Conservation (phyloP, 1,140 invertebrate genomes). For the Agraylea sexmaculata region DNA sequence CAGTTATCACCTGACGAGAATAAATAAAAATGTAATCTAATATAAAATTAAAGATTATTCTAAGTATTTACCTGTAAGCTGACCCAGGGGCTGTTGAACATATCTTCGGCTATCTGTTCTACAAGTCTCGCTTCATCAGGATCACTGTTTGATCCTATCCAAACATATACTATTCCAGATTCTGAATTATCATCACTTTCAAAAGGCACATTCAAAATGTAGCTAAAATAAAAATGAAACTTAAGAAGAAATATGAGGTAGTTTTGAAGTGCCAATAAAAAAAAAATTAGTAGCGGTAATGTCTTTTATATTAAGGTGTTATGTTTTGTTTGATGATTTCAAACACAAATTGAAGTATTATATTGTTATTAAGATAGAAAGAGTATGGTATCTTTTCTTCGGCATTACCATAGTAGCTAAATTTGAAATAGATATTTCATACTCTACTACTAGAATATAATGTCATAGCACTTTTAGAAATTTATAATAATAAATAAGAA, state of each 20-base stretch:
- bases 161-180: constrained; percentile 92
- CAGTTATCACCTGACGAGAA: constrained; percentile 63
- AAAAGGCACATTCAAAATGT: constrained; percentile 92
- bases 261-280: too few species aligned
- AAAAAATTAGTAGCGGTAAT: too few species aligned
- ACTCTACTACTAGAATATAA: too few species aligned
- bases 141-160: constrained; percentile 87
- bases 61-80: constrained; percentile 51
- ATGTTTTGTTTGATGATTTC: too few species aligned
- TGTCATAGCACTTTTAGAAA: constrained; percentile 8
- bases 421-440: too few species aligned
- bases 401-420: too few species aligned
- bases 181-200: constrained; percentile 78
- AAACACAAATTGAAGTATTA: too few species aligned
- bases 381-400: too few species aligned
- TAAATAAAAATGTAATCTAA: not conserved
- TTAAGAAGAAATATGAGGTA: constrained; percentile 8
- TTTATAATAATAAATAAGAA: constrained; percentile 9
- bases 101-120: constrained; percentile 87
- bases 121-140: constrained; percentile 78
- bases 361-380: too few species aligned
- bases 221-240: constrained; percentile 47
- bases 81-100: constrained; percentile 85
- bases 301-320: too few species aligned
- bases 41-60: constrained; percentile 2